Percentiles rank a stretch among this genome's conserved stretches.
These are phyloP conservation scores for Lasioglossum morio DNA, from an alignment of 2,888 invertebrate species.

Conservation along the genomic window DNA sequence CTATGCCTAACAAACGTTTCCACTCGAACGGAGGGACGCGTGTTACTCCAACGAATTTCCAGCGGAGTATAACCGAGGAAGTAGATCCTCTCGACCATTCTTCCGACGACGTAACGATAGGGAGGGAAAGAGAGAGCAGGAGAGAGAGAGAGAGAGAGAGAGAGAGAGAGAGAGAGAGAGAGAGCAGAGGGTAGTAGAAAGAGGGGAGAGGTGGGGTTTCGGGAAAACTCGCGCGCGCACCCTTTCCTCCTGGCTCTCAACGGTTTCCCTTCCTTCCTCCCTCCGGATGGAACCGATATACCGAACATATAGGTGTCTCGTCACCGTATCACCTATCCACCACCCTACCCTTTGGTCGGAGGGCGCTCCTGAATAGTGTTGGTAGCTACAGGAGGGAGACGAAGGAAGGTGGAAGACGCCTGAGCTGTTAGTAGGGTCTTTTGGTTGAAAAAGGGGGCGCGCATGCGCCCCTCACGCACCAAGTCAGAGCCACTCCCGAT, in stretches of 20 bases:
- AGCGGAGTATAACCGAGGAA: slow-evolving; percentile 42
- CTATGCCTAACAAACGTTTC: slow-evolving; percentile 29
- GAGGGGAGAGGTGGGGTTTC: slow-evolving; percentile 15
- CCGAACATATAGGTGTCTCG: slow-evolving; percentile 73
- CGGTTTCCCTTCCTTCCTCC: slow-evolving; percentile 55
- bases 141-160: neutral
- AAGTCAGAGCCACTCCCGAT: slow-evolving; percentile 75
- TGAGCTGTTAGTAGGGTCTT: slow-evolving; percentile 64
- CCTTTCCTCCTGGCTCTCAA: slow-evolving; percentile 45
- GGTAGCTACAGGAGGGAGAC: slow-evolving; percentile 58
- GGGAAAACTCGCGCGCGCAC: slow-evolving; percentile 54
- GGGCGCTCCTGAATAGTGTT: slow-evolving; percentile 68
- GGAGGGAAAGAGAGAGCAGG: neutral
- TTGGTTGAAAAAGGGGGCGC: slow-evolving; percentile 65
- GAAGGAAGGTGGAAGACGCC: slow-evolving; percentile 52
- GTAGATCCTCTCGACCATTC: slow-evolving; percentile 55
- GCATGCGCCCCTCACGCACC: slow-evolving; percentile 61
- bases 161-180: neutral
- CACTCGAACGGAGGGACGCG: neutral
- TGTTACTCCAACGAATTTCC: slow-evolving; percentile 34
- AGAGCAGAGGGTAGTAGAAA: slow-evolving; percentile 17
- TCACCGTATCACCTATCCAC: slow-evolving; percentile 74
- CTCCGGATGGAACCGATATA: slow-evolving; percentile 68
- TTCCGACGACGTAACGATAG: slow-evolving; percentile 59
- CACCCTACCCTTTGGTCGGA: slow-evolving; percentile 66